Percentiles rank a stretch among this genome's conserved stretches.
Evolutionary conservation across 1,140 invertebrate species (phyloP).

Genomic region (Zaprionus davidi): DNA sequence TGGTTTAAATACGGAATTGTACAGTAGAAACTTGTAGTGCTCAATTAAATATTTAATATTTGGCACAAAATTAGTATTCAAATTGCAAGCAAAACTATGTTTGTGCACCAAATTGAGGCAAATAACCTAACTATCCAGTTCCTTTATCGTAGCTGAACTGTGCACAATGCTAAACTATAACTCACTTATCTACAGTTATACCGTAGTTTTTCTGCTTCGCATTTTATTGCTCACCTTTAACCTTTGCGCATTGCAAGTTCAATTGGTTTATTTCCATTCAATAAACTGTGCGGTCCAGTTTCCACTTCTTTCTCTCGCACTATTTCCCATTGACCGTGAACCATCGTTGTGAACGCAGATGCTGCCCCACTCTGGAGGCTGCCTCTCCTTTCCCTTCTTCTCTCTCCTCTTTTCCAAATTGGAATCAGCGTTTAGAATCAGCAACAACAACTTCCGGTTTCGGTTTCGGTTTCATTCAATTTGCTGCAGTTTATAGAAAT

Average conservation of each 20-base stretch:
- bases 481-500: slow-evolving; percentile 35
- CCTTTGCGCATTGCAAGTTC: background rate
- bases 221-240: slow-evolving; percentile 2
- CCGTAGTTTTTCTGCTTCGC: background rate
- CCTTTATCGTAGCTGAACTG: background rate
- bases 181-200: background rate
- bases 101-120: background rate
- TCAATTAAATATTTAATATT: background rate
- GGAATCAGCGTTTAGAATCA: slow-evolving; percentile 37
- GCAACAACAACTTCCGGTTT: slow-evolving; percentile 38
- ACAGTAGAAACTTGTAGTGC: no score
- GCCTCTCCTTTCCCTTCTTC: background rate
- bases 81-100: background rate
- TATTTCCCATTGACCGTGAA: slow-evolving; percentile 25
- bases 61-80: background rate
- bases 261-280: slow-evolving; percentile 25
- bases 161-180: background rate
- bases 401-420: slow-evolving; percentile 14
- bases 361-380: background rate
- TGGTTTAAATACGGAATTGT: no score
- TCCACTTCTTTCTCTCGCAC: slow-evolving; percentile 1
- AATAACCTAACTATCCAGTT: no score
- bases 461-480: slow-evolving; percentile 39
- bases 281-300: slow-evolving; percentile 7
- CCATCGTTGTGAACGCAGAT: background rate